These are phyloP conservation scores for Rotaria sp. DNA, from an alignment of 2,888 invertebrate genomes.

Conservation along the genomic window DNA sequence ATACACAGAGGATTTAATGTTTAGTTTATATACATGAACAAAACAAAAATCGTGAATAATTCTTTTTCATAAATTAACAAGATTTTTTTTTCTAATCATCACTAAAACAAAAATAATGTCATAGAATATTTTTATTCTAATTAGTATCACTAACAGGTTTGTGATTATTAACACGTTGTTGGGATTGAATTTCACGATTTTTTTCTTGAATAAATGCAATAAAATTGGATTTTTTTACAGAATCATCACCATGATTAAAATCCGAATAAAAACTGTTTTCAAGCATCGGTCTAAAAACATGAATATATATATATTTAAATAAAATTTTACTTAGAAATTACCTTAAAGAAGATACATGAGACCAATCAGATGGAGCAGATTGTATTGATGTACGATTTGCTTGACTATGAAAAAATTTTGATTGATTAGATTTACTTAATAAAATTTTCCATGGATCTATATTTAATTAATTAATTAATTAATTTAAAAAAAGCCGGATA, in stretches of 20 bases:
- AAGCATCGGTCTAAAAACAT: slow-evolving; percentile 3
- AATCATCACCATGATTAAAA: not conserved
- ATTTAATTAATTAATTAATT: not conserved
- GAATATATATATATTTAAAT: too few relatives aligned
- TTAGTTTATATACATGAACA: too few relatives aligned
- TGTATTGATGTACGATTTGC: not conserved
- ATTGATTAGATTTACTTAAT: not conserved
- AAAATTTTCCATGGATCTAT: slow-evolving; percentile 9
- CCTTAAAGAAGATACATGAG: not conserved
- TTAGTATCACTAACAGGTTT: not conserved
- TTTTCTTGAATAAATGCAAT: slow-evolving; percentile 22
- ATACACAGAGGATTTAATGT: not conserved
- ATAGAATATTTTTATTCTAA: not conserved
- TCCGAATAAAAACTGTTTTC: slow-evolving; percentile 25
- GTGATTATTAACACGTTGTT: not conserved
- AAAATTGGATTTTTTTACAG: not conserved
- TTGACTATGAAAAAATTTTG: slow-evolving; percentile 17
- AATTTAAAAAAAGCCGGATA: too few relatives aligned
- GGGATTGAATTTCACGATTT: not conserved
- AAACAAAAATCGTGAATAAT: too few relatives aligned
- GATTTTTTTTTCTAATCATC: not conserved
- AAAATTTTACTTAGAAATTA: not conserved
- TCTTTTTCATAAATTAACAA: too few relatives aligned
- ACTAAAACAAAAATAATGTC: not conserved
- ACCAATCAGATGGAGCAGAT: not conserved